Conservation (phyloP, 2,797 vertebrate genomes). For the Thaleichthys pacificus region DNA sequence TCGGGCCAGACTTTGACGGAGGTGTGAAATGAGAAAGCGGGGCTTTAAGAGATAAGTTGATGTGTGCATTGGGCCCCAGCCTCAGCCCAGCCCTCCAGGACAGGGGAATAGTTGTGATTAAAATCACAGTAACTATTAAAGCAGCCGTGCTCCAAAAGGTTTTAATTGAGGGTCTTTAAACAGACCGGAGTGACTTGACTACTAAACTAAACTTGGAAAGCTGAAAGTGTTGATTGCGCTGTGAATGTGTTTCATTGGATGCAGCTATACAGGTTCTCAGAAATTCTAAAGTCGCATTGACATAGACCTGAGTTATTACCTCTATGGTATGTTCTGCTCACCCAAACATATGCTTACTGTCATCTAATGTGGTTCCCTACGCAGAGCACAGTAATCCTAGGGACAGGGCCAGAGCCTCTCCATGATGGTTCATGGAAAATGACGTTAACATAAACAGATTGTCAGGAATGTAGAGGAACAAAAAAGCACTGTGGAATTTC, state of each 20-base stretch:
- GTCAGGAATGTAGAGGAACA: slow-evolving; percentile 39
- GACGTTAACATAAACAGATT: slow-evolving; percentile 48
- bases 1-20: slow-evolving; percentile 68
- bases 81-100: slow-evolving; percentile 65
- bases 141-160: slow-evolving; percentile 51
- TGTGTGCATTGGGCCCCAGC: slow-evolving; percentile 65
- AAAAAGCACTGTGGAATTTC: slow-evolving; percentile 54
- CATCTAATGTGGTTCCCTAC: background rate
- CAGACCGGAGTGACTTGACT: slow-evolving; percentile 64
- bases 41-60: slow-evolving; percentile 76
- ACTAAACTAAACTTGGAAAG: slow-evolving; percentile 39
- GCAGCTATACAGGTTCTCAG: slow-evolving; percentile 11
- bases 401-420: slow-evolving; percentile 24
- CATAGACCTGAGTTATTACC: slow-evolving; percentile 27
- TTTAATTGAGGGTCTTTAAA: slow-evolving; percentile 70
- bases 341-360: background rate
- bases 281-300: slow-evolving; percentile 32
- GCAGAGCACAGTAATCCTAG: slow-evolving; percentile 6
- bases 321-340: background rate
- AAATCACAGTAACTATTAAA: slow-evolving; percentile 76
- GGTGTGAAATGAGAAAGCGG: slow-evolving; percentile 75
- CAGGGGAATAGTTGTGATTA: slow-evolving; percentile 74
- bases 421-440: slow-evolving; percentile 47
- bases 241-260: background rate
- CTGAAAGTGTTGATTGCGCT: background rate